Percentiles rank a stretch among this genome's conserved stretches.
Evolutionary conservation across 92 coral and sea anemone genomes (phyloP).

Genomic region (Hydrozoanthus gracilis): DNA sequence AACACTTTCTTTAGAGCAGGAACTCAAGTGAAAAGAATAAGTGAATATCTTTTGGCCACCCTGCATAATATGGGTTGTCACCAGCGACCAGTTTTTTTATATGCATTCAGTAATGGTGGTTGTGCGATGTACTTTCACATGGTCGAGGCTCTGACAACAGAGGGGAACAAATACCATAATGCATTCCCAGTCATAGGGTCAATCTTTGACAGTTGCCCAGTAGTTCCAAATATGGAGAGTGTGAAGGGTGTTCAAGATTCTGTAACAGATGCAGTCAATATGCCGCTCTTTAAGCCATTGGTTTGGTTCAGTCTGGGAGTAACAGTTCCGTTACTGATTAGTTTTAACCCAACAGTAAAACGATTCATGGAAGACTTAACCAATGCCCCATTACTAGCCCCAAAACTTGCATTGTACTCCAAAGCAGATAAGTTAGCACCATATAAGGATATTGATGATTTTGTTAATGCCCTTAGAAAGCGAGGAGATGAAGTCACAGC

Average conservation of each 20-base stretch:
- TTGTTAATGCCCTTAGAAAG: constrained; percentile 61
- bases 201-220: constrained; percentile 97
- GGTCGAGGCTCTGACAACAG: constrained; percentile 66
- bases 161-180: constrained; percentile 49
- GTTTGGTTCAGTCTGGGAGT: constrained; percentile 72
- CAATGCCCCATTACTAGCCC: constrained; percentile 59
- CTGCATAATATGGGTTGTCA: constrained; percentile 59
- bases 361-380: constrained; percentile 67
- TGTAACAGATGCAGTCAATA: constrained; percentile 68
- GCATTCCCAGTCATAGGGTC: constrained; percentile 78
- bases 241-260: constrained; percentile 71
- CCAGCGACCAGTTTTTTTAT: constrained; percentile 71
- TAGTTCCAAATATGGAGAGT: constrained; percentile 75
- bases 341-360: constrained; percentile 63
- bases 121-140: constrained; percentile 79
- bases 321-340: constrained; percentile 64
- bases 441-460: constrained; percentile 72
- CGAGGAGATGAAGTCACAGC: constrained; percentile 66
- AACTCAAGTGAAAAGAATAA: constrained; percentile 71
- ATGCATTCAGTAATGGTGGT: constrained; percentile 85
- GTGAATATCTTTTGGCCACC: constrained; percentile 64
- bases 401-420: constrained; percentile 81
- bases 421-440: constrained; percentile 83
- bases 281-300: constrained; percentile 64
- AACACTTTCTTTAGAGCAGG: constrained; percentile 77